Evolutionary conservation across 1,140 invertebrate species (phyloP).

Genomic region (Colletes gigas): DNA sequence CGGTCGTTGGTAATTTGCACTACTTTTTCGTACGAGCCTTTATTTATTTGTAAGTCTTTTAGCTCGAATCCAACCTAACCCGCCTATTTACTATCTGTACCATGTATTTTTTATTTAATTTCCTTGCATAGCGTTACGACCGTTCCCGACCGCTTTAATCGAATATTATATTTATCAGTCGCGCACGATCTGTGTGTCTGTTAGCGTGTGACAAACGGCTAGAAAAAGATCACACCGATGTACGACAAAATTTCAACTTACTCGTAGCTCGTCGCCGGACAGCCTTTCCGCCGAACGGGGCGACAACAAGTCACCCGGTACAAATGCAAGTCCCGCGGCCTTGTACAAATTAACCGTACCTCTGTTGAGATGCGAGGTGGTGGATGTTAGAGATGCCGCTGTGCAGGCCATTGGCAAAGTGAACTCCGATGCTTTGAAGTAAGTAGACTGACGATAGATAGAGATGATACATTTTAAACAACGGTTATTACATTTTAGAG

Average conservation of each 20-base stretch:
- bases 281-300: slow-evolving; percentile 90
- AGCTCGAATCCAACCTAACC: slow-evolving; percentile 45
- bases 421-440: slow-evolving; percentile 96
- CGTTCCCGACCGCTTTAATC: slow-evolving; percentile 61
- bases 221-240: neutral
- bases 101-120: slow-evolving; percentile 34
- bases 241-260: slow-evolving; percentile 3
- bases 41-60: slow-evolving; percentile 29
- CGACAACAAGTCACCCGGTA: slow-evolving; percentile 84
- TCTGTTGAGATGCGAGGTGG: slow-evolving; percentile 93
- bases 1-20: slow-evolving; percentile 69
- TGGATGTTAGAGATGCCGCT: slow-evolving; percentile 95
- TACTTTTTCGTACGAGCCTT: slow-evolving; percentile 25
- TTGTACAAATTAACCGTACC: slow-evolving; percentile 96
- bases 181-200: slow-evolving; percentile 28
- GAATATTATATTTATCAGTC: slow-evolving; percentile 37
- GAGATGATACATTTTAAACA: neutral
- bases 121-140: slow-evolving; percentile 58
- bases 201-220: neutral
- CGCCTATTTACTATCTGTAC: slow-evolving; percentile 45
- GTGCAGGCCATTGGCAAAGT: slow-evolving; percentile 96
- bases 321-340: slow-evolving; percentile 87
- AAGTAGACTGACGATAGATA: slow-evolving; percentile 73
- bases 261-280: slow-evolving; percentile 90
- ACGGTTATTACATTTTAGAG: slow-evolving; percentile 82